Evolutionary conservation across 2,797 vertebrate species (phyloP).

Genomic region (Kryptolebias ocellatus): DNA sequence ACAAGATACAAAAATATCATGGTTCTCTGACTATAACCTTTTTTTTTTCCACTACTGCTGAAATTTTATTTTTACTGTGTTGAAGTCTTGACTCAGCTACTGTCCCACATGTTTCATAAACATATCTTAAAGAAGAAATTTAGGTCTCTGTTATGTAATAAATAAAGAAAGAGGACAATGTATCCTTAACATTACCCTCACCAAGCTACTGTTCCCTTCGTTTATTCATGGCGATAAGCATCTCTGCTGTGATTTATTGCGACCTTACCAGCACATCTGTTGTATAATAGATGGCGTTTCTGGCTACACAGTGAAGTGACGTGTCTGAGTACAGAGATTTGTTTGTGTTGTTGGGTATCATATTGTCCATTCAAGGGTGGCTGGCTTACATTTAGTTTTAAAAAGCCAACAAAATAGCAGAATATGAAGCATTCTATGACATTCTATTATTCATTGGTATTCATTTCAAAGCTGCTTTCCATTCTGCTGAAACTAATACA

Average conservation of each 20-base stretch:
- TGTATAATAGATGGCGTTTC: slow-evolving; percentile 55
- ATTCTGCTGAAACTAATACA: slow-evolving; percentile 51
- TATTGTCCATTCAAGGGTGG: slow-evolving; percentile 23
- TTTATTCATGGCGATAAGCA: slow-evolving; percentile 70
- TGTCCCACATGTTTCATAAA: slow-evolving; percentile 43
- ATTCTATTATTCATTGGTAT: slow-evolving; percentile 51
- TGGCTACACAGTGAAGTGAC: slow-evolving; percentile 42
- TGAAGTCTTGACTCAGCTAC: slow-evolving; percentile 34
- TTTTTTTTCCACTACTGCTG: slow-evolving; percentile 11
- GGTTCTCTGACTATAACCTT: too few species aligned
- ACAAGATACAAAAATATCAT: not conserved
- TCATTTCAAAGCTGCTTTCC: slow-evolving; percentile 41
- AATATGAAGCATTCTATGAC: slow-evolving; percentile 22
- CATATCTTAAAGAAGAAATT: slow-evolving; percentile 41
- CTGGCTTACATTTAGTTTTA: slow-evolving; percentile 38
- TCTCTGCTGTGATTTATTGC: slow-evolving; percentile 70
- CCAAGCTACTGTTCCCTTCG: slow-evolving; percentile 56
- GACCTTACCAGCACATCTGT: slow-evolving; percentile 58
- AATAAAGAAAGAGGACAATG: slow-evolving; percentile 51
- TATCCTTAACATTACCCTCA: slow-evolving; percentile 60
- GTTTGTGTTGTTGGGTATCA: slow-evolving; percentile 41
- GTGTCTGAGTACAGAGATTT: slow-evolving; percentile 43
- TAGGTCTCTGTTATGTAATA: slow-evolving; percentile 68
- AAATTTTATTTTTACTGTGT: slow-evolving; percentile 27
- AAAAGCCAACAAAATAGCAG: slow-evolving; percentile 33